Percentiles rank a stretch among this genome's conserved stretches.
Evolutionary conservation across 2,888 invertebrate species (phyloP).

Genomic region (Latheticus oryzae): DNA sequence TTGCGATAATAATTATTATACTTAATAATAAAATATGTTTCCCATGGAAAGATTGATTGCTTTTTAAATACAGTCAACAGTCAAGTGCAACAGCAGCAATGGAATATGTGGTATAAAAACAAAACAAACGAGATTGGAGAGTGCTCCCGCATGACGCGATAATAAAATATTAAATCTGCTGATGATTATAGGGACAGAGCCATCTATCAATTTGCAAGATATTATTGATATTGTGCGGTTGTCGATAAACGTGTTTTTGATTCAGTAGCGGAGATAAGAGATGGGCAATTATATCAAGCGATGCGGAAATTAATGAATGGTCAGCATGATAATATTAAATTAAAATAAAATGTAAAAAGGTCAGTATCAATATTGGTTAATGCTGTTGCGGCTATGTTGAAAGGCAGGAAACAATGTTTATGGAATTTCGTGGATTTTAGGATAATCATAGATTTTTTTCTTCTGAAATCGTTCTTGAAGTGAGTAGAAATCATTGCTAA

Average conservation of each 20-base stretch:
- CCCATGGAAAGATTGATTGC: conserved; percentile 12
- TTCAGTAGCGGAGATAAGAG: conserved; percentile 4
- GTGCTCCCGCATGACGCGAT: conserved; percentile 9
- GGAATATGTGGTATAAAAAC: conserved; percentile 10
- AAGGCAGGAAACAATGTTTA: no score
- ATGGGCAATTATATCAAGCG: neutral
- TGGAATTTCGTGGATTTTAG: no score
- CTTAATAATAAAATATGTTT: no score
- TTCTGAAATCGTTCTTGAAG: no score
- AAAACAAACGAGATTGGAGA: conserved; percentile 10
- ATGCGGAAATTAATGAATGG: no score
- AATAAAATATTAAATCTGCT: conserved; percentile 29
- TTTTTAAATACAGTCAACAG: neutral
- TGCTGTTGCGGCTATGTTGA: no score
- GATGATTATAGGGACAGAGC: conserved; percentile 27
- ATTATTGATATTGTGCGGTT: conserved; percentile 30
- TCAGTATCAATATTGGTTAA: no score
- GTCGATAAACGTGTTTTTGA: conserved; percentile 23
- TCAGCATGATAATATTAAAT: no score
- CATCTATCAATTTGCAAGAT: conserved; percentile 31
- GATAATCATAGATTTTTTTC: no score
- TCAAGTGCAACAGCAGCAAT: conserved; percentile 2
- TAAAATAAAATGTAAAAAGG: no score
- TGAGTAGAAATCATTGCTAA: no score
- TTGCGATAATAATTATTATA: no score